Evolutionary conservation across 2,888 invertebrate genomes (phyloP).

Genomic region (Diplazon laetatorius): DNA sequence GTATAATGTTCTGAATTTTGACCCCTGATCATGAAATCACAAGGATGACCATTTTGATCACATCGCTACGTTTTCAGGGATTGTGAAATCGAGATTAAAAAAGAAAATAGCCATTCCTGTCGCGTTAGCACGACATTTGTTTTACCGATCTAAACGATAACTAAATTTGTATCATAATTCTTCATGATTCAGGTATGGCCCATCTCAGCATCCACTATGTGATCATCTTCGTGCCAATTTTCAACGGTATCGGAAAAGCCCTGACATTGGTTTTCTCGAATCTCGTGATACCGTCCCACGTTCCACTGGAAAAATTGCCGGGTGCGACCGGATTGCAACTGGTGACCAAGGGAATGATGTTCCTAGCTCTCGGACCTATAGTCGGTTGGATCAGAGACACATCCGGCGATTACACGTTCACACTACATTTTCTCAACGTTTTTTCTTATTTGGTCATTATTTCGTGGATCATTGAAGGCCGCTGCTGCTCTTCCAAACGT

Average conservation of each 20-base stretch:
- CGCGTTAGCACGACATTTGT: neutral
- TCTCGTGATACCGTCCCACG: constrained; percentile 88
- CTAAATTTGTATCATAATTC: neutral
- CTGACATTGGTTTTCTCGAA: constrained; percentile 89
- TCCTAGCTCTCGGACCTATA: constrained; percentile 86
- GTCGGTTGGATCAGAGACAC: constrained; percentile 88
- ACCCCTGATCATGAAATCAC: too few species aligned
- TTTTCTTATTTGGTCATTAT: constrained; percentile 86
- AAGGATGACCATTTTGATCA: too few species aligned
- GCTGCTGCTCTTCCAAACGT: constrained; percentile 66
- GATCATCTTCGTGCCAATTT: constrained; percentile 85
- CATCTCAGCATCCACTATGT: constrained; percentile 85
- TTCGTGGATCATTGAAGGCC: constrained; percentile 86
- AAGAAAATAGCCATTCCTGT: neutral
- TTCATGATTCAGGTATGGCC: constrained; percentile 84
- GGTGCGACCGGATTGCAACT: constrained; percentile 89
- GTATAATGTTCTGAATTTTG: too few species aligned
- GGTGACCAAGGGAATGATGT: constrained; percentile 87
- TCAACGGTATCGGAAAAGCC: constrained; percentile 89
- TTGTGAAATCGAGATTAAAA: neutral
- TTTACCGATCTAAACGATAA: too few species aligned
- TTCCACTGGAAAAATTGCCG: constrained; percentile 87
- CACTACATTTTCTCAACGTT: constrained; percentile 87
- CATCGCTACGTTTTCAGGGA: too few species aligned
- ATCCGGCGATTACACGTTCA: constrained; percentile 84